Conservation (phyloP, 2,888 invertebrate genomes). For the Perizoma affinitatum region DNA sequence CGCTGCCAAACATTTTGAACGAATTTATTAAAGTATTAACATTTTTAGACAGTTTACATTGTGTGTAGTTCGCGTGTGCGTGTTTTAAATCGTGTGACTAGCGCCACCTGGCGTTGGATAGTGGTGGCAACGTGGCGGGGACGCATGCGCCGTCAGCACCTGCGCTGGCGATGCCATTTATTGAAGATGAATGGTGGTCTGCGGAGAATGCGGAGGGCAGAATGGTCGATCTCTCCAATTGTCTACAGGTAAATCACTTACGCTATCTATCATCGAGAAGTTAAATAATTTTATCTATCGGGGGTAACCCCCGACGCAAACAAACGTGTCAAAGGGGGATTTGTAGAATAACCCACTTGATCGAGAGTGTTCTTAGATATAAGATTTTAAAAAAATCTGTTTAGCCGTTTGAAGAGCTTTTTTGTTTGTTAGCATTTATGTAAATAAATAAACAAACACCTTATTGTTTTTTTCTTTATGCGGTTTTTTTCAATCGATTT, state of each 20-base stretch:
- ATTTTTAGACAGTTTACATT: slow-evolving; percentile 59
- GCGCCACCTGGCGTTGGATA: slow-evolving; percentile 70
- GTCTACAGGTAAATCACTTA: slow-evolving; percentile 87
- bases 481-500: too few species aligned
- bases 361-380: too few species aligned
- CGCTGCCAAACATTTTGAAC: slow-evolving; percentile 78
- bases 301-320: too few species aligned
- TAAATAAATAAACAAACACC: too few species aligned
- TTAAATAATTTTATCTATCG: neutral
- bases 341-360: too few species aligned
- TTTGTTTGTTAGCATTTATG: too few species aligned
- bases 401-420: too few species aligned
- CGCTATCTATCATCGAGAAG: slow-evolving; percentile 33
- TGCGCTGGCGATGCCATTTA: slow-evolving; percentile 96
- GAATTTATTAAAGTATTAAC: slow-evolving; percentile 77
- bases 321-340: too few species aligned
- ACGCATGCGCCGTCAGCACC: slow-evolving; percentile 85
- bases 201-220: slow-evolving; percentile 95
- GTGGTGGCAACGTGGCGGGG: slow-evolving; percentile 85
- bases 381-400: too few species aligned
- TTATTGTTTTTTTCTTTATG: too few species aligned
- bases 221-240: slow-evolving; percentile 95
- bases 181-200: slow-evolving; percentile 98
- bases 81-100: slow-evolving; percentile 55
- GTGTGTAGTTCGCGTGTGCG: slow-evolving; percentile 64